Conservation (phyloP, 37 sponge, comb jelly and placozoan species). For the Chondrosia reniformis region DNA sequence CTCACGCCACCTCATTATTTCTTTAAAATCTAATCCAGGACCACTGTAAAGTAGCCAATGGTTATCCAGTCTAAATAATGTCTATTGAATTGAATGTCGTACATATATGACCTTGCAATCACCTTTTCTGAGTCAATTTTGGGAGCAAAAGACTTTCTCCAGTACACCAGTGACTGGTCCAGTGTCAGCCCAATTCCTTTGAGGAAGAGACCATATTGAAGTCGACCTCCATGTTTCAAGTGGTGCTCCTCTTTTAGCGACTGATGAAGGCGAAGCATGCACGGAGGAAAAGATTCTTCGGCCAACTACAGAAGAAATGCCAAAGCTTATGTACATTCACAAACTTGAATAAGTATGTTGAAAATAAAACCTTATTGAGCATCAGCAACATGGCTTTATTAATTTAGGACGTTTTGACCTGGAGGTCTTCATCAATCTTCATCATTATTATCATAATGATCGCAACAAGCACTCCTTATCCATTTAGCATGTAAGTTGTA, state of each 20-base stretch:
- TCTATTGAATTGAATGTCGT: neutral
- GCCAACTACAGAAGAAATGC: conserved; percentile 47
- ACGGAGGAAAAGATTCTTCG: conserved; percentile 84
- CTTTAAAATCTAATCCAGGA: no score
- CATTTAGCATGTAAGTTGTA: no score
- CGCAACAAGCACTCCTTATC: no score
- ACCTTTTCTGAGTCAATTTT: conserved; percentile 88
- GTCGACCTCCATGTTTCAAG: conserved; percentile 81
- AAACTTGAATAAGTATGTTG: no score
- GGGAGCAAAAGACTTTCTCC: conserved; percentile 80
- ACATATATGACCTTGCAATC: neutral
- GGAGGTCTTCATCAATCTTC: no score
- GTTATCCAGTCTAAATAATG: neutral
- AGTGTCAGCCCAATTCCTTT: conserved; percentile 78
- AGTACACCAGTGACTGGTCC: conserved; percentile 83
- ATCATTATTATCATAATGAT: no score
- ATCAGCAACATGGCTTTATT: no score
- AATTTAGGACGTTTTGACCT: no score
- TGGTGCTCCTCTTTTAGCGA: conserved; percentile 83
- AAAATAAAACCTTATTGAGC: no score
- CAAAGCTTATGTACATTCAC: no score
- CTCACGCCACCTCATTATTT: no score
- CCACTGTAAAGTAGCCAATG: neutral
- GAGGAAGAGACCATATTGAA: conserved; percentile 95
- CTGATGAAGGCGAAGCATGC: conserved; percentile 90